Evolutionary conservation across 30 jellyfish, hydroid and myxozoan species (phyloP).

Genomic region (Hydra vulgaris): DNA sequence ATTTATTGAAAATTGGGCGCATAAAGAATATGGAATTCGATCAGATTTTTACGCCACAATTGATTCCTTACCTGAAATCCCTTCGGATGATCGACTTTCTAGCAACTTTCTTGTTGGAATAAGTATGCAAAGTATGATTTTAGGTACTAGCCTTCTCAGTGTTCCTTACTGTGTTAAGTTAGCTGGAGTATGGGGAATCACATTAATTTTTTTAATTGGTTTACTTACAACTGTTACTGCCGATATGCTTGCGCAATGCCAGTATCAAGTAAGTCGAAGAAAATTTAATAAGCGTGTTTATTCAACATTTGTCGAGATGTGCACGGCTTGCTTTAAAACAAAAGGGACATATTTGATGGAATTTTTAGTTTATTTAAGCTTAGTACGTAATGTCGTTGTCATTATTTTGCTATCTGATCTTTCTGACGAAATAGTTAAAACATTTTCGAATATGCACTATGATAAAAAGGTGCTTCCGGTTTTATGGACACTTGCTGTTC

Average conservation of each 20-base stretch:
- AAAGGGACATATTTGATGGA: constrained; percentile 35
- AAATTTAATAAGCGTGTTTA: constrained; percentile 38
- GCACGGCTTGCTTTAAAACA: constrained; percentile 27
- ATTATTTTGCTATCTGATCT: constrained; percentile 46
- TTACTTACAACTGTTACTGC: constrained; percentile 32
- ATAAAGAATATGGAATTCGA: neutral
- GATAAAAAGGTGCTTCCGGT: constrained; percentile 27
- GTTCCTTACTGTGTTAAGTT: constrained; percentile 40
- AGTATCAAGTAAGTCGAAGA: constrained; percentile 38
- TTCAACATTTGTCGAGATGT: constrained; percentile 37
- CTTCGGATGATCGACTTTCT: constrained; percentile 63
- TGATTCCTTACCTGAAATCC: constrained; percentile 39
- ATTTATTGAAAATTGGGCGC: neutral
- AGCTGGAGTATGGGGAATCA: constrained; percentile 55
- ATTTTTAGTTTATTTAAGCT: constrained; percentile 33
- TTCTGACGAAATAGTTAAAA: constrained; percentile 14
- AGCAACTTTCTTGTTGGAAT: constrained; percentile 34
- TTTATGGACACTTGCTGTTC: constrained; percentile 46
- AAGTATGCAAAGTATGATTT: constrained; percentile 57
- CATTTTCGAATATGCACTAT: neutral
- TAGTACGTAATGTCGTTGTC: constrained; percentile 37
- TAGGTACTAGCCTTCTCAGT: constrained; percentile 60
- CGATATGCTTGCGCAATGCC: constrained; percentile 40
- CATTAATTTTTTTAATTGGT: constrained; percentile 40
- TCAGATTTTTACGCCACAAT: neutral